Evolutionary conservation across 2,113 vertebrate genomes (phyloP), one percentile per base, ranked within the genome.

Genomic region (Thinocorus orbignyianus): DNA sequence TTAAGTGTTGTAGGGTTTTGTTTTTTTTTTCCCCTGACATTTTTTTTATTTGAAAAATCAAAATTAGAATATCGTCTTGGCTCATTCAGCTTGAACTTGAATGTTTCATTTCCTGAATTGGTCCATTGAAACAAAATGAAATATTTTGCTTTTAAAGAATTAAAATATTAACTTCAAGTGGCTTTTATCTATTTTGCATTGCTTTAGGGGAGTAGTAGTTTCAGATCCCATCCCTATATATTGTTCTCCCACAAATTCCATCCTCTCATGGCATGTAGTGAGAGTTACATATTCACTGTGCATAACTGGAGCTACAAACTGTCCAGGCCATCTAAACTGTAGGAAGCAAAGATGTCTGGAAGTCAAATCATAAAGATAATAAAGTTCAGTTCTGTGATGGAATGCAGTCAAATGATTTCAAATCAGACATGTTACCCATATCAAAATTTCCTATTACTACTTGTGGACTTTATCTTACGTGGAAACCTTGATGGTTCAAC

Each of bases 361-460:
- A 88, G 49, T 86, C 64, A 90, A 39, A 91, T 90, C 46, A 35
- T 92, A 86, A 93, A 73, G 54, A 72, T 79, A 86, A 76, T 74
- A 61, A 95, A 92, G 69, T 84, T 90, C 30, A 85, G 41, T 90
- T 95, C 49, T 69, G 31, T 81, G 60, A 44, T 68, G 48, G 55
- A 93, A 84, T 77, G 30, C 54, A 78, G 48, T 92, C 55, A 92
- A 71, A 92, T 80, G 1, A 80, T 90, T 89, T 92, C 37, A 79
- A 31, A 71, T 51, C 57, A 33, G 23, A 83, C 25, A 37, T 41
- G 33, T 81, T 88, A n/a, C 35, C 35, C 13, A 13, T 81, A 70
- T 81, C 58, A 77, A 14, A 90, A 83, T 90, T 95, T 70, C 7
- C 20, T 80, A 1, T 76, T 81, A 68, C 26, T 85, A 44, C 11